Conservation (phyloP, 2,888 invertebrate species). For the Drosophila barbarae region DNA sequence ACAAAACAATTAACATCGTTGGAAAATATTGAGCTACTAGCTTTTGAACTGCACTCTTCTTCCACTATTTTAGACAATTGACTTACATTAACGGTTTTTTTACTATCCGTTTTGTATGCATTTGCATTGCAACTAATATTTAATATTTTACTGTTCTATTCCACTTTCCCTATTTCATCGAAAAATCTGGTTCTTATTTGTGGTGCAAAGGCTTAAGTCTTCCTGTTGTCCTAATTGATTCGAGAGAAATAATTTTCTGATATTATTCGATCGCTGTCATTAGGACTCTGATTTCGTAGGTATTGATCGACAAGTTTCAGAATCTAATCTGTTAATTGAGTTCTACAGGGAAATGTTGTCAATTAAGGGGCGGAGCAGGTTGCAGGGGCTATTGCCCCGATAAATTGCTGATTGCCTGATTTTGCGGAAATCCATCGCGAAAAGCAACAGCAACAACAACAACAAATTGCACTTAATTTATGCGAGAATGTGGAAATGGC, state of each 20-base stretch:
- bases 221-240: constrained; percentile 4
- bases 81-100: background rate
- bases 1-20: background rate
- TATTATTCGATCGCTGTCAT: constrained; percentile 13
- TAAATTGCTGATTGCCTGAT: constrained; percentile 10
- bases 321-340: constrained; percentile 33
- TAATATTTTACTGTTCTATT: background rate
- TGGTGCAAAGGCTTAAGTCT: background rate
- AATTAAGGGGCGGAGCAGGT: constrained; percentile 23
- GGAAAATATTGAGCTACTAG: background rate
- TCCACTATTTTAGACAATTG: background rate
- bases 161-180: background rate
- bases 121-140: too few relatives aligned
- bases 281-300: constrained; percentile 2
- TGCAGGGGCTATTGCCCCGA: constrained; percentile 26
- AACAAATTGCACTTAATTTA: constrained; percentile 37
- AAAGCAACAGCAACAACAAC: constrained; percentile 6
- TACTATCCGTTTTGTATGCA: too few relatives aligned
- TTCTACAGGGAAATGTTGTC: constrained; percentile 31
- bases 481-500: constrained; percentile 55
- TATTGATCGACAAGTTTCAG: constrained; percentile 15
- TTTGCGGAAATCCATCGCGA: constrained; percentile 31
- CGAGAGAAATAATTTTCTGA: background rate
- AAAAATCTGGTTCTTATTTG: background rate
- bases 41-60: background rate